A percentile compares a stretch with the other conserved stretches of the same genome.
Evolutionary conservation across 2,797 vertebrate species (phyloP).

Genomic region (Notolepis coatsorum): DNA sequence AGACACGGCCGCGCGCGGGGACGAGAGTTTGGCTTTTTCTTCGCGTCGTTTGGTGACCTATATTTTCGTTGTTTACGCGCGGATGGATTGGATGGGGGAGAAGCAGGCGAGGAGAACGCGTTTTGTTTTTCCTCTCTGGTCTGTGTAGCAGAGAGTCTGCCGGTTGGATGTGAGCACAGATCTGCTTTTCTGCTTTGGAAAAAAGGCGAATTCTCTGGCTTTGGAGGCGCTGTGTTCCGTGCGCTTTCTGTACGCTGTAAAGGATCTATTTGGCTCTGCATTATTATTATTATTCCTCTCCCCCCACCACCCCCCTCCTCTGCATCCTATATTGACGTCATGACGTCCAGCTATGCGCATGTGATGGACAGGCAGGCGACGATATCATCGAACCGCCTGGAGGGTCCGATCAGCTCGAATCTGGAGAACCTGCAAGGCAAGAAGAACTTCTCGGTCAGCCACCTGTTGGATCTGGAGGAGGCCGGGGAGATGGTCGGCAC

Average conservation of each 20-base stretch:
- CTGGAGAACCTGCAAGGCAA: conserved; percentile 96
- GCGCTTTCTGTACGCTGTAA: conserved; percentile 58
- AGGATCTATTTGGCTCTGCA: conserved; percentile 61
- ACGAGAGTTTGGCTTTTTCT: no score
- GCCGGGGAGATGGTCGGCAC: conserved; percentile 92
- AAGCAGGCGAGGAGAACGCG: conserved; percentile 32
- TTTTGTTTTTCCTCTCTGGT: conserved; percentile 24
- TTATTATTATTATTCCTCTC: no score
- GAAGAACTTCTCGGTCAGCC: conserved; percentile 99
- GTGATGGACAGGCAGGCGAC: conserved; percentile 93
- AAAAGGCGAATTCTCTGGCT: conserved; percentile 21
- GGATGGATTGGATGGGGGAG: conserved; percentile 59
- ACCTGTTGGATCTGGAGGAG: conserved; percentile 98
- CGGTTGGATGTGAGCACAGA: conserved; percentile 65
- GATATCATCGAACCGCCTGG: conserved; percentile 90
- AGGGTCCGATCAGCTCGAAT: conserved; percentile 88
- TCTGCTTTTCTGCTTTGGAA: conserved; percentile 43
- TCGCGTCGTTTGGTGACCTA: conserved; percentile 14
- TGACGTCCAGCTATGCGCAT: conserved; percentile 97
- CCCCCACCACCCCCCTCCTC: no score
- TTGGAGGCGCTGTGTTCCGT: conserved; percentile 61
- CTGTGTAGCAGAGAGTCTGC: conserved; percentile 14
- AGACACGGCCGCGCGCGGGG: no score
- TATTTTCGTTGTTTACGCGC: conserved; percentile 17
- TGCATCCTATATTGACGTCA: no score